A percentile compares a stretch with the other conserved stretches of the same genome.
These are phyloP conservation scores for Guaruba guarouba DNA, from an alignment of 2,113 vertebrate species.

Conservation along the genomic window DNA sequence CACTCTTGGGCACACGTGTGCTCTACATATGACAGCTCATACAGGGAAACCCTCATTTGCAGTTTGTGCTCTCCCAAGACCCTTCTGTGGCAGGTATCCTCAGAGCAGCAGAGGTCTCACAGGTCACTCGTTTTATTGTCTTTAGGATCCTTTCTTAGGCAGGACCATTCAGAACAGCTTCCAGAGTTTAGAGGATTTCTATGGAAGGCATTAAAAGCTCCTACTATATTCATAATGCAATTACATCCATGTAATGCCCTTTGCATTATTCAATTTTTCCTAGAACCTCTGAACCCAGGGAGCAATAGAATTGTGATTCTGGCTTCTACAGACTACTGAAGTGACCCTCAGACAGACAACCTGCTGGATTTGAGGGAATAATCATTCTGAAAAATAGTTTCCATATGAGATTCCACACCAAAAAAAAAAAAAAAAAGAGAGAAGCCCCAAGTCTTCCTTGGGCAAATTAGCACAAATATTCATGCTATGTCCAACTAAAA, in stretches of 20 bases:
- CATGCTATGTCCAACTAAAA: background rate
- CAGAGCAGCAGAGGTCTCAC: background rate
- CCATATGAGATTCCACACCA: background rate
- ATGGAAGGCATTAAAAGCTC: background rate
- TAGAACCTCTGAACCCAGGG: background rate
- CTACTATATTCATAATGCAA: background rate
- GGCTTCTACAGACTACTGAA: background rate
- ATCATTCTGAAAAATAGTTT: background rate
- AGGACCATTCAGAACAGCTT: background rate
- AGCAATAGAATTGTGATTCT: background rate
- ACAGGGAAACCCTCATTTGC: background rate
- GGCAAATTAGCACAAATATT: background rate
- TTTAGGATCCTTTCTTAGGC: background rate
- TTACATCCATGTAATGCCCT: background rate
- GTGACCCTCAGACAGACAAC: background rate
- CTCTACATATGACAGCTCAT: accelerated
- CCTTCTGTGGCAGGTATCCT: background rate
- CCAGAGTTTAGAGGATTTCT: background rate
- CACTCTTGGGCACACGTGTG: accelerated
- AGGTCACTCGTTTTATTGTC: background rate
- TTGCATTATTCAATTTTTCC: background rate
- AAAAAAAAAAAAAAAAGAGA: background rate
- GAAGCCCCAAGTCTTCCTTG: background rate
- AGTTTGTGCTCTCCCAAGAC: background rate
- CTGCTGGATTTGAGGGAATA: background rate